Evolutionary conservation across 2,888 invertebrate species (phyloP).

Genomic region (Leucophenga montana): DNA sequence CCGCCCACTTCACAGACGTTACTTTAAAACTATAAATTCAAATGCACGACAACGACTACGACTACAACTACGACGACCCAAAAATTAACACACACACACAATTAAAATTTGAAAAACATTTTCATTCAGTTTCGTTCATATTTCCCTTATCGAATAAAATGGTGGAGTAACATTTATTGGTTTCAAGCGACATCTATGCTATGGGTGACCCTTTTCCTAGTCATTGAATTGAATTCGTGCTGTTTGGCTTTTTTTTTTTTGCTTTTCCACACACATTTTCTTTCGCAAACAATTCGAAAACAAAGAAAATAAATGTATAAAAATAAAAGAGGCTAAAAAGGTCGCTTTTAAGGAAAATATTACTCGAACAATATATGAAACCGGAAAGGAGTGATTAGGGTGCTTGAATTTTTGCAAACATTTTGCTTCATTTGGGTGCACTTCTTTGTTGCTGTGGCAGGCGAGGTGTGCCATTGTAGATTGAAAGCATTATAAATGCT

Average conservation of each 20-base stretch:
- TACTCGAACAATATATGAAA: neutral
- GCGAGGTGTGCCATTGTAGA: constrained; percentile 38
- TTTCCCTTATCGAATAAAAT: neutral
- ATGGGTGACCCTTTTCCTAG: constrained; percentile 60
- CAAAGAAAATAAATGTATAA: constrained; percentile 22
- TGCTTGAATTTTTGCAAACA: too few species aligned
- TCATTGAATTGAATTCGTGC: constrained; percentile 56
- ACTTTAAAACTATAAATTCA: constrained; percentile 34
- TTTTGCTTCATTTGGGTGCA: too few species aligned
- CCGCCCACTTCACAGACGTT: neutral
- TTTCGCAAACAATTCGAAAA: constrained; percentile 29
- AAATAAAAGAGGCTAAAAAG: neutral
- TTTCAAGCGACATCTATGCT: constrained; percentile 28
- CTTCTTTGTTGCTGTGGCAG: too few species aligned
- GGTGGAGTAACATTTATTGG: constrained; percentile 15
- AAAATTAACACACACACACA: constrained; percentile 58
- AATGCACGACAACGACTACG: constrained; percentile 34
- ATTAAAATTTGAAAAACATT: constrained; percentile 57
- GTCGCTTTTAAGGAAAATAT: constrained; percentile 2
- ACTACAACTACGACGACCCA: constrained; percentile 31
- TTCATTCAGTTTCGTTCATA: neutral
- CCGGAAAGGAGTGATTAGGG: too few species aligned
- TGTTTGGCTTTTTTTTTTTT: too few species aligned
- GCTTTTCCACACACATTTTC: neutral
- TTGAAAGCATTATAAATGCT: constrained; percentile 51